Evolutionary conservation across 2,888 invertebrate genomes (phyloP), one percentile per base, ranked within the genome.

Genomic region (Diarsia mendica): DNA sequence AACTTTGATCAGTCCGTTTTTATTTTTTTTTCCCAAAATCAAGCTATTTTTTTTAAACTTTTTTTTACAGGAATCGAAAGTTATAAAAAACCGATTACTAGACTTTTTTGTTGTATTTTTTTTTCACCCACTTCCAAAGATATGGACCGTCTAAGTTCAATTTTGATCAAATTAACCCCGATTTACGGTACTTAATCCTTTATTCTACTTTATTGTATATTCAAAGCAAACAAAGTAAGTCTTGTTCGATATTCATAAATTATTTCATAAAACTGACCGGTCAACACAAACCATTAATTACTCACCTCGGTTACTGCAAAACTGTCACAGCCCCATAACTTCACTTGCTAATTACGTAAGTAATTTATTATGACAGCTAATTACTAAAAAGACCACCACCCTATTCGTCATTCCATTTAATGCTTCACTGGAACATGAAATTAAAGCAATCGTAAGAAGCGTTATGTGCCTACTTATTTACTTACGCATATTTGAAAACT

Each of bases 351-450:
- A 85, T 83, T 77, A 75, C 55, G 55, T 23, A 28, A 64, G 79
- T 72, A 79, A 83, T 79, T 86, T 71, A 80, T 86, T 74, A 80
- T 77, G 80, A 75, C 86, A 86, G 77, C n/a, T 66, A 69, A 76
- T 82, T 71, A 74, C 60, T 71, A 48, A 65, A 83, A 53, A 76
- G 20, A 61, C 53, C 53, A 70, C 73, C 73, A 49, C 60, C 73
- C 39, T 72, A 77, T 76, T 80, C 72, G 53, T 66, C 70, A 75
- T 73, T 69, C 78, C 49, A 77, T 87, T 87, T 76, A 69, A 76
- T 81, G 86, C 86, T 87, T 83, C 86, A 84, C 13, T 86, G 71
- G 79, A 86, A 86, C 81, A 77, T 81, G 51, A 86, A 87, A 86
- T 86, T 81, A 73, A 79, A 46, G 53, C 64, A 70, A 75, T 73